Conservation (phyloP, 2,113 vertebrate genomes). For the pig (Sus scrofa) region T2T-Sscrofa CM000824.6:45653001-45653500, state of each 20-base stretch:
- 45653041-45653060: not conserved
- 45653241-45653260: not conserved
- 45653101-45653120: not conserved
- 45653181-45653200: not conserved
- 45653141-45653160: not conserved
- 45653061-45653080: not conserved
- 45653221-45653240: not conserved
- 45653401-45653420: not conserved
- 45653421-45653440: fast-evolving
- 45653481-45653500: not conserved
- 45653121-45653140: not conserved
- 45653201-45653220: not conserved
- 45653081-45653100: not conserved
- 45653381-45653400: not conserved
- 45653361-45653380: not conserved
- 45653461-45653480: not conserved
- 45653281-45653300: not conserved
- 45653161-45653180: not conserved
- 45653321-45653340: not conserved
- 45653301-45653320: fast-evolving
- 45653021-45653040: not conserved
- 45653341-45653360: fast-evolving
- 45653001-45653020: not conserved
- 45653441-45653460: not conserved
- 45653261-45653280: not conserved